A percentile compares a stretch with the other conserved stretches of the same genome.
Evolutionary conservation across 1,140 invertebrate genomes (phyloP).

Genomic region (Camponotus pennsylvanicus): DNA sequence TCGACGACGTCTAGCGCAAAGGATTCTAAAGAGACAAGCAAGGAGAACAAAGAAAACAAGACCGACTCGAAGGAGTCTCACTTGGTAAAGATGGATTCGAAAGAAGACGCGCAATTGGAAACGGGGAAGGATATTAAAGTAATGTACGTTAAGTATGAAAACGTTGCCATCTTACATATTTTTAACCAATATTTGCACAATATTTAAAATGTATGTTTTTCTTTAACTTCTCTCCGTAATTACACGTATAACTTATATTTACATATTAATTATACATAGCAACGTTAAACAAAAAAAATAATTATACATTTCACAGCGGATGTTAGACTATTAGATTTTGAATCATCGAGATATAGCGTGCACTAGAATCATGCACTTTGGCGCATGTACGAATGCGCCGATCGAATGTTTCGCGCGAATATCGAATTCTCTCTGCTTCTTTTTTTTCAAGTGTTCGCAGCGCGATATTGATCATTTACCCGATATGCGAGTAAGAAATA

Average conservation of each 20-base stretch:
- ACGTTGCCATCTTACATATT: conserved; percentile 1
- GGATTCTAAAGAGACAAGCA: conserved; percentile 82
- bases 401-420: not conserved
- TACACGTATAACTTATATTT: not conserved
- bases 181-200: not conserved
- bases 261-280: not conserved
- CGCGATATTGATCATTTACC: conserved; percentile 51
- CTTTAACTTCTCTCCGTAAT: not conserved
- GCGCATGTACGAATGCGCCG: not conserved
- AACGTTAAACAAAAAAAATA: not conserved
- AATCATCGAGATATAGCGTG: not conserved
- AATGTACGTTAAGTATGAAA: conserved; percentile 70
- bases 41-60: conserved; percentile 82
- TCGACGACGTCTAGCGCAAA: conserved; percentile 79
- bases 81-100: conserved; percentile 75
- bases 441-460: conserved; percentile 24
- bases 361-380: not conserved
- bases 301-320: not conserved
- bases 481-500: conserved; percentile 46
- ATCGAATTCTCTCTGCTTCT: conserved; percentile 1
- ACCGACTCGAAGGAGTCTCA: conserved; percentile 78
- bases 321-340: not conserved
- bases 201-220: not conserved
- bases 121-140: conserved; percentile 78
- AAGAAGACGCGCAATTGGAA: conserved; percentile 79